phyloP scores from a whole-genome alignment of 2,113 vertebrate species.

The Ciconia maguari region DNA sequence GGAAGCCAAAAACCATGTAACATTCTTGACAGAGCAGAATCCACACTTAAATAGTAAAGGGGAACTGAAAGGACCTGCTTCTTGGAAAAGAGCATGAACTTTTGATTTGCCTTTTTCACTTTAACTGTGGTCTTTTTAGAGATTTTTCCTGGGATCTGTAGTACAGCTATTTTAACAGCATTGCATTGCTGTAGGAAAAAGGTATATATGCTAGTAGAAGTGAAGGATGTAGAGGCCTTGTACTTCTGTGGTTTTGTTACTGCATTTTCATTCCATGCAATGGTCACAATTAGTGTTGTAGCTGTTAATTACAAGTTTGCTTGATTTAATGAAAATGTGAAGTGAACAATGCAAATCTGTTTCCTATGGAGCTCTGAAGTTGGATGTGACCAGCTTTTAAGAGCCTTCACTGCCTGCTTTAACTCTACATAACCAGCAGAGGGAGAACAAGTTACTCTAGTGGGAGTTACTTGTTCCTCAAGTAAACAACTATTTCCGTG shows the following conservation, averaged over 20 bases:
- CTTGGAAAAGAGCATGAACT: not conserved
- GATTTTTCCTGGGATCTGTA: not conserved
- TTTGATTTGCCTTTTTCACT: not conserved
- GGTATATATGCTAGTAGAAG: not conserved
- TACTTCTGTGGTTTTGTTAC: not conserved
- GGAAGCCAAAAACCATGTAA: not conserved
- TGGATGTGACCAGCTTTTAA: not conserved
- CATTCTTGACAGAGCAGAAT: not conserved
- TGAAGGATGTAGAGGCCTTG: not conserved
- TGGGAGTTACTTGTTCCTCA: not conserved
- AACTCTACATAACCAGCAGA: not conserved
- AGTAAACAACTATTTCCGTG: not conserved
- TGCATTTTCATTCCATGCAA: not conserved
- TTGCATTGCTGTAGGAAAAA: not conserved
- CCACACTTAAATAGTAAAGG: not conserved
- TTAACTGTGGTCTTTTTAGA: not conserved
- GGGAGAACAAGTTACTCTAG: slow-evolving; percentile 23
- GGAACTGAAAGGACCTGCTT: not conserved
- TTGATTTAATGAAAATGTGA: not conserved
- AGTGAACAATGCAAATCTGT: not conserved
- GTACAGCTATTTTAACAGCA: not conserved
- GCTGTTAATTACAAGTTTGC: not conserved
- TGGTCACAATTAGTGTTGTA: not conserved
- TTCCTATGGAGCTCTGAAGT: not conserved
- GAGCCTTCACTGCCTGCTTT: not conserved